Evolutionary conservation across 2,113 vertebrate species (phyloP), one percentile per base, ranked within the genome.

Genomic region (Lutjanus erythropterus): DNA sequence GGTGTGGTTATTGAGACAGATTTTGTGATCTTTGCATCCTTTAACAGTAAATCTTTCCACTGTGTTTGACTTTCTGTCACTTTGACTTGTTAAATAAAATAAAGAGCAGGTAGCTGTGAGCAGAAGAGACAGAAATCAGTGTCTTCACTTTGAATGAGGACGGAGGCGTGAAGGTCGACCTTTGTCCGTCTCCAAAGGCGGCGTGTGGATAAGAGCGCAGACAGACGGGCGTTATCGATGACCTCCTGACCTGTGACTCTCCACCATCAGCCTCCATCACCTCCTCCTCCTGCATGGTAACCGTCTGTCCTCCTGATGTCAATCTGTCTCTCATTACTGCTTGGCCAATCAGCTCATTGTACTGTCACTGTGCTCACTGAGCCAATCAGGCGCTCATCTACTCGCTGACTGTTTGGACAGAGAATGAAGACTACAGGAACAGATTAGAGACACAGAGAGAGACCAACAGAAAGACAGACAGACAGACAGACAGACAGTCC

Each of bases 221-320:
- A 19, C 62, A 7, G 12, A 65, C 39, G 0, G 39, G 12, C 33
- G 10, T 72, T 84, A 83, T 78, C 73, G n/a, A 49, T 78, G 77
- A 83, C 81, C 81, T 78, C 67, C 15, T 78, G 72, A 81, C 81
- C 85, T 68, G 25, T 19, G 42, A 19, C 37, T 46, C 18, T 14
- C 15, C 44, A 10, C 37, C 37, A 39, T 39, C 37, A 39, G 37
- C 9, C 37, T 39, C 37, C 37, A 44, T 44, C 42, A 44, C 15
- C n/a, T n/a, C 42, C 42, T 47, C 61, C 31, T 1, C 56, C 0
- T 0, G 12, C 27, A 1, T 31, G 29, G 35, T 35, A 14, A 52
- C 56, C 7, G 14, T 15, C 41, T 15, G 4, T 42, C 6, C 41
- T 42, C 12, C 41, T 25, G 72, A 75, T 75, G 65, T 62, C n/a